Percentiles rank a stretch among this genome's conserved stretches.
Conservation (phyloP, 1,140 invertebrate species). For the Drosophila takahashii region DNA sequence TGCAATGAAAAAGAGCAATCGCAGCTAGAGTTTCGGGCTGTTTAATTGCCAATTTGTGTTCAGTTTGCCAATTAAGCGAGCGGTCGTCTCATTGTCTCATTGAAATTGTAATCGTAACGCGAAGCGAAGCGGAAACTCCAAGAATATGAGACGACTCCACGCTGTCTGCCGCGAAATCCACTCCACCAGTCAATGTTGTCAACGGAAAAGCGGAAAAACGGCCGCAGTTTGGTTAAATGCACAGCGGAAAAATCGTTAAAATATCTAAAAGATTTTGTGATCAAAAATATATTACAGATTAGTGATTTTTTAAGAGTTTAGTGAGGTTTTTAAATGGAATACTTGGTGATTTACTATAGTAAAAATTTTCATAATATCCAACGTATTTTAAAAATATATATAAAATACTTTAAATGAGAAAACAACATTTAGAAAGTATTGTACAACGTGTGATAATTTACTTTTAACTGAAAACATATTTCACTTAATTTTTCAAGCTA, state of each 20-base stretch:
- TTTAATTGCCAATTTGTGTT: conserved; percentile 64
- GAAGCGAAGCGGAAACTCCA: conserved; percentile 69
- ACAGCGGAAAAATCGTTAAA: conserved; percentile 8
- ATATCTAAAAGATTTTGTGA: not conserved
- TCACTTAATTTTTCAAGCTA: too few species aligned
- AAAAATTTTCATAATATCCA: too few species aligned
- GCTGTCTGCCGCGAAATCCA: conserved; percentile 49
- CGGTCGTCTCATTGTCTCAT: conserved; percentile 46
- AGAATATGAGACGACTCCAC: conserved; percentile 52
- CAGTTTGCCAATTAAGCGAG: conserved; percentile 65
- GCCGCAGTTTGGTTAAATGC: conserved; percentile 7
- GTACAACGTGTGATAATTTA: too few species aligned
- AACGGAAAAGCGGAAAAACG: conserved; percentile 19
- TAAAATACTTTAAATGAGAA: too few species aligned
- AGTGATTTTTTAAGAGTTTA: not conserved
- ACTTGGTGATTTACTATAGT: too few species aligned
- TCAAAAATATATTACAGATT: not conserved
- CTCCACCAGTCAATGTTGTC: conserved; percentile 21
- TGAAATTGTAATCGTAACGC: conserved; percentile 28
- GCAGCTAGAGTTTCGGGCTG: conserved; percentile 47
- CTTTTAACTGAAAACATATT: too few species aligned
- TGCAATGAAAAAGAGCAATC: conserved; percentile 45
- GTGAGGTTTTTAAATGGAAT: not conserved
- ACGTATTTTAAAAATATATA: too few species aligned
- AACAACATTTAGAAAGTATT: too few species aligned